These are phyloP conservation scores for Erebia palarica DNA, from an alignment of 2,888 invertebrate species.

Conservation along the genomic window DNA sequence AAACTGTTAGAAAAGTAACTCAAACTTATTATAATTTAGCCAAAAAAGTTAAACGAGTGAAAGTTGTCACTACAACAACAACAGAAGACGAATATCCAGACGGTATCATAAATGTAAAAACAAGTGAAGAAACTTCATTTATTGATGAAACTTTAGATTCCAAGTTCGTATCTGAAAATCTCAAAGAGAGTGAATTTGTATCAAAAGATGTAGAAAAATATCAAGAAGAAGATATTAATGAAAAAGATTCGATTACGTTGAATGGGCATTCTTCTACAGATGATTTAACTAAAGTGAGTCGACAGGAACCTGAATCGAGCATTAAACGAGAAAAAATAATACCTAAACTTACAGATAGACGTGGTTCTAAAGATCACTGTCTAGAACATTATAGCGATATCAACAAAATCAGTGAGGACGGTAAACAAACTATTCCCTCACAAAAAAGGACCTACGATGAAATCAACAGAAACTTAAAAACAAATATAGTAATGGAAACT, in stretches of 20 bases:
- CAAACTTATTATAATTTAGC: slow-evolving; percentile 43
- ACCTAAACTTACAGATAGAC: too few species aligned
- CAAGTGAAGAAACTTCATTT: slow-evolving; percentile 47
- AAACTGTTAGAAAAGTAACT: slow-evolving; percentile 44
- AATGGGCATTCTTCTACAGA: slow-evolving; percentile 33
- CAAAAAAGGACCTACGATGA: slow-evolving; percentile 39
- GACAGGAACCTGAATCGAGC: not conserved
- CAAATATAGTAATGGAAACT: slow-evolving; percentile 46
- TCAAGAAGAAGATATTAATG: slow-evolving; percentile 45
- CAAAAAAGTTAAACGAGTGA: slow-evolving; percentile 44
- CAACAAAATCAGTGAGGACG: not conserved
- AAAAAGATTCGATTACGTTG: slow-evolving; percentile 38
- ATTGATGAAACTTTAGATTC: slow-evolving; percentile 41
- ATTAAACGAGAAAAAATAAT: not conserved
- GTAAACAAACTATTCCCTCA: not conserved
- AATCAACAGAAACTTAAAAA: slow-evolving; percentile 40
- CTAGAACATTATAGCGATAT: not conserved
- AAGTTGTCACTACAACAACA: slow-evolving; percentile 47
- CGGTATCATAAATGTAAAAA: slow-evolving; percentile 48
- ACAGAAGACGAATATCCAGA: slow-evolving; percentile 52
- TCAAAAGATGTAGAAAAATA: slow-evolving; percentile 22
- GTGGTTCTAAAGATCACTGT: not conserved
- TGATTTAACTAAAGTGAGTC: not conserved
- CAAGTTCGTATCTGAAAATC: slow-evolving; percentile 25
- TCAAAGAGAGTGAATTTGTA: slow-evolving; percentile 9